Evolutionary conservation across 2,113 vertebrate genomes (phyloP).

Genomic region (Hipposideros armiger): DNA sequence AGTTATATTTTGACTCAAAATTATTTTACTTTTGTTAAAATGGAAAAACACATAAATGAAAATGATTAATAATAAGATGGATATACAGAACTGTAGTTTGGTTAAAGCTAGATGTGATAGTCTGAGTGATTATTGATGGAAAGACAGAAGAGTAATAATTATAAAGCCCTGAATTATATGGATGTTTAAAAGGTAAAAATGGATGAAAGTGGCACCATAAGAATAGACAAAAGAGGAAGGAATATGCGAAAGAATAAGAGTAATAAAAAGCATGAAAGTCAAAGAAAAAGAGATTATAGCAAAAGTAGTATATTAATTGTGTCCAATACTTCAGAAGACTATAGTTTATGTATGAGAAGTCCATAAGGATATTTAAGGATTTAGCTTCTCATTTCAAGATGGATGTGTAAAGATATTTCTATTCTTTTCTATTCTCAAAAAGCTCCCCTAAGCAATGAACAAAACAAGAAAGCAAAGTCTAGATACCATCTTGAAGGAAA

Average conservation of each 20-base stretch:
- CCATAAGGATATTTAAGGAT: background rate
- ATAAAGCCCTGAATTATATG: background rate
- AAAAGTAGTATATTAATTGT: background rate
- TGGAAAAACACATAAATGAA: background rate
- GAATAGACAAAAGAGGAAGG: background rate
- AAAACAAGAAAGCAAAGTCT: background rate
- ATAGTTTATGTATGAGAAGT: background rate
- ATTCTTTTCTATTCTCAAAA: background rate
- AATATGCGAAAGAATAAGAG: background rate
- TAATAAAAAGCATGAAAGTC: slow-evolving; percentile 18
- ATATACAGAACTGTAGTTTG: background rate
- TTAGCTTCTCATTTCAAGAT: background rate
- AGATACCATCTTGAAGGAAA: background rate
- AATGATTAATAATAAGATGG: background rate
- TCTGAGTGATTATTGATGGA: background rate
- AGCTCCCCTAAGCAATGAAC: background rate
- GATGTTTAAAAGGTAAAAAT: background rate
- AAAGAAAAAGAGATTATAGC: background rate
- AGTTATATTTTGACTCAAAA: background rate
- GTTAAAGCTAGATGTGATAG: background rate
- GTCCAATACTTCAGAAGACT: background rate
- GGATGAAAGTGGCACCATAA: background rate
- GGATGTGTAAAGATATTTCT: background rate
- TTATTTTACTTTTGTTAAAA: background rate
- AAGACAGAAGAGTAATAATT: background rate